A percentile compares a stretch with the other conserved stretches of the same genome.
These are phyloP conservation scores for Caenorhabditis afra DNA, from an alignment of 2,888 invertebrate genomes.

Conservation along the genomic window DNA sequence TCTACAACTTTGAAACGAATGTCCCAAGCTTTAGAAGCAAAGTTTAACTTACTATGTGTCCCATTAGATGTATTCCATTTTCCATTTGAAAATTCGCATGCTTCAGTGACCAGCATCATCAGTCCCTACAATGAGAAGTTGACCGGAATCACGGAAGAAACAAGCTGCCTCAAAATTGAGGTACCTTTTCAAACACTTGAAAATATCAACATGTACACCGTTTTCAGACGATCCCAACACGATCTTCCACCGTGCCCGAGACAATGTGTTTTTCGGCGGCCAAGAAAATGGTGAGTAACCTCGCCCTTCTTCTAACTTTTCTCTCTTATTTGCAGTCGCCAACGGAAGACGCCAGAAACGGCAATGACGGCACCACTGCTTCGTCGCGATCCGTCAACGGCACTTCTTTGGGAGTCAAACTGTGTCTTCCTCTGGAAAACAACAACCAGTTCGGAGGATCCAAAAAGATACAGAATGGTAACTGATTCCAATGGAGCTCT, in stretches of 20 bases:
- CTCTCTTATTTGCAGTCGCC: conserved; percentile 35
- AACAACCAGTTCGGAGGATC: conserved; percentile 57
- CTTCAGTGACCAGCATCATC: conserved; percentile 71
- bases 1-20: conserved; percentile 18
- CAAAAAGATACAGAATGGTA: conserved; percentile 56
- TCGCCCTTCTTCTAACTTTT: too few species aligned
- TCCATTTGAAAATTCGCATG: background rate
- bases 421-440: conserved; percentile 57
- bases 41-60: conserved; percentile 34
- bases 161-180: conserved; percentile 51
- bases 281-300: conserved; percentile 26
- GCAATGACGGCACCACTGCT: conserved; percentile 43
- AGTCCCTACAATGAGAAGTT: conserved; percentile 70
- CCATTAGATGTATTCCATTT: conserved; percentile 19
- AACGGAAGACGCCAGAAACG: conserved; percentile 55
- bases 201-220: background rate
- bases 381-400: conserved; percentile 36
- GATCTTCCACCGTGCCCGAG: conserved; percentile 78
- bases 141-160: conserved; percentile 69
- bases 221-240: conserved; percentile 64
- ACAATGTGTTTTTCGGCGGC: conserved; percentile 61
- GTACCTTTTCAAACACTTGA: conserved; percentile 7
- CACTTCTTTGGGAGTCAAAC: conserved; percentile 42
- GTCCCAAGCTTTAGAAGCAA: conserved; percentile 36
- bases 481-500: too few species aligned